phyloP scores from a whole-genome alignment of 23 tunicate species.

The Ascidia mentula region DNA sequence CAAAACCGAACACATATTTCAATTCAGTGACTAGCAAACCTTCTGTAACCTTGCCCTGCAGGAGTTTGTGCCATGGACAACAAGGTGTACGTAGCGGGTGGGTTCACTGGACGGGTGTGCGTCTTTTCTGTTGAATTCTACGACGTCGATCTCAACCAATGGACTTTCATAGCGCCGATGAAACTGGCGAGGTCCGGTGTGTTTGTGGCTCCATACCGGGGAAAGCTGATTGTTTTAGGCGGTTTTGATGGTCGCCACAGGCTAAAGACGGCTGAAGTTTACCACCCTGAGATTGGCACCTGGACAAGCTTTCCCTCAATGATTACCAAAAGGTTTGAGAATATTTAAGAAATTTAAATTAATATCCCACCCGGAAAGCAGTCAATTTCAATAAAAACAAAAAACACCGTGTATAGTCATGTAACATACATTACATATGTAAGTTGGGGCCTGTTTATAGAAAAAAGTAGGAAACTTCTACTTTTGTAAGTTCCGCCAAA shows the following conservation, averaged over 20 bases:
- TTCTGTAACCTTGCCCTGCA: constrained; percentile 9
- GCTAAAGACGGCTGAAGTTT: constrained; percentile 57
- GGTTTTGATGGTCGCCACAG: constrained; percentile 80
- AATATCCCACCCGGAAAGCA: no score
- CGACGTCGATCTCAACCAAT: constrained; percentile 51
- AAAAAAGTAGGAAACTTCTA: no score
- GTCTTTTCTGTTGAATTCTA: constrained; percentile 72
- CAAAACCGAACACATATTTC: no score
- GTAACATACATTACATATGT: no score
- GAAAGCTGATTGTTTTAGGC: constrained; percentile 62
- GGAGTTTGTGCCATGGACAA: constrained; percentile 61
- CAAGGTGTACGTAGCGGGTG: constrained; percentile 81
- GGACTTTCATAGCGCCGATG: constrained; percentile 68
- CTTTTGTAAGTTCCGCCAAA: no score
- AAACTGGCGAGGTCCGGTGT: constrained; percentile 80
- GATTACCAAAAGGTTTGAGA: constrained; percentile 59
- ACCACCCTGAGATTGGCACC: constrained; percentile 34
- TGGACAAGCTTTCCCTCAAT: constrained; percentile 64
- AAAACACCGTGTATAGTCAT: no score
- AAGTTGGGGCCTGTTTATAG: no score
- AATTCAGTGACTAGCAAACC: no score
- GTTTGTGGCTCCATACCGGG: constrained; percentile 60
- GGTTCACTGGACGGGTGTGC: constrained; percentile 82
- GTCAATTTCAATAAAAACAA: no score
- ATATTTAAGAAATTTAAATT: no score